Conservation (phyloP, 2,113 vertebrate genomes). For the Crotalus helleri region DNA sequence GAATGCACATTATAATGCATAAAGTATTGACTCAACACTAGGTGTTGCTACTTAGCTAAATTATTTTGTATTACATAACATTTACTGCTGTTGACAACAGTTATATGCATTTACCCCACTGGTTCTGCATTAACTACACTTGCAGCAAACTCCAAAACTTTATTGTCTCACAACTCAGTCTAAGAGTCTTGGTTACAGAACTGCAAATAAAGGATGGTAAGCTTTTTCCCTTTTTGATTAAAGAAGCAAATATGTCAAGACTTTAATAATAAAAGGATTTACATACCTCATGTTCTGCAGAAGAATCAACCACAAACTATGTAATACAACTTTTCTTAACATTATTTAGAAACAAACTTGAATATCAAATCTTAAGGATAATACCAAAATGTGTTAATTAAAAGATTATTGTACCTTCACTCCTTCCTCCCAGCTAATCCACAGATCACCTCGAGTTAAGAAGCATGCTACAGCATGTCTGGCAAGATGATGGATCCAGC, state of each 20-base stretch:
- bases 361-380: neutral
- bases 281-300: neutral
- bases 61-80: conserved; percentile 10
- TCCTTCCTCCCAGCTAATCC: conserved; percentile 98
- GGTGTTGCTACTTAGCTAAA: conserved; percentile 46
- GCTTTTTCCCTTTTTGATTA: neutral
- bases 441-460: conserved; percentile 91
- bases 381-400: neutral
- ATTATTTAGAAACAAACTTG: neutral
- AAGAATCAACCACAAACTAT: neutral
- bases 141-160: neutral
- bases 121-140: neutral
- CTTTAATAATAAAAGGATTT: neutral
- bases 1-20: conserved; percentile 20
- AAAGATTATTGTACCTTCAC: conserved; percentile 79
- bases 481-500: conserved; percentile 98
- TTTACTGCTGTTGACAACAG: neutral
- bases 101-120: neutral
- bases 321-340: conserved; percentile 3
- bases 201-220: neutral
- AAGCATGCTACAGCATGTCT: conserved; percentile 94
- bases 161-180: neutral
- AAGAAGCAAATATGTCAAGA: neutral
- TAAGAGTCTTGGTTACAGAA: neutral
- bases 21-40: conserved; percentile 54